Conservation (phyloP, 2,888 invertebrate genomes). For the Phymatocera aterrima region DNA sequence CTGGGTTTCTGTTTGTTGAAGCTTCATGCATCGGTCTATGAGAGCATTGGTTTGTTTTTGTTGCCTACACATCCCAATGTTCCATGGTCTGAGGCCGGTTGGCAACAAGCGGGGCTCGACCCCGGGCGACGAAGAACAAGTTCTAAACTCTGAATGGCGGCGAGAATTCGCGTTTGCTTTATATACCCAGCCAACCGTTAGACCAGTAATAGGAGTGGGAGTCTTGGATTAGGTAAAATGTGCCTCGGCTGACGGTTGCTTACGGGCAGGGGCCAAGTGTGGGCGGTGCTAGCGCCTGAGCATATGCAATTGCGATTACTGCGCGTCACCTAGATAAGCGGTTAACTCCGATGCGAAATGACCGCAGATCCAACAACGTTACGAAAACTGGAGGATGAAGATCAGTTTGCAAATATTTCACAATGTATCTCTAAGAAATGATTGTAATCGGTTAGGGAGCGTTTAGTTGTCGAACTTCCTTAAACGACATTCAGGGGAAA, state of each 20-base stretch:
- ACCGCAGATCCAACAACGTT: too few species aligned
- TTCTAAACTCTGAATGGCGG: background rate
- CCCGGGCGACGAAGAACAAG: background rate
- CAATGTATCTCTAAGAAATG: background rate
- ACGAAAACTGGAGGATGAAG: background rate
- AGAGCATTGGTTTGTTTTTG: too few species aligned
- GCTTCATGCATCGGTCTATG: background rate
- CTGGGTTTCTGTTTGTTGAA: background rate
- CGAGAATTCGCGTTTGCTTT: background rate
- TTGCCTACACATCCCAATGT: too few species aligned
- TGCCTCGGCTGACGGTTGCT: background rate
- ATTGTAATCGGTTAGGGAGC: background rate
- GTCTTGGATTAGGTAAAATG: background rate
- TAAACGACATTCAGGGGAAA: background rate
- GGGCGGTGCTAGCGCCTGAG: background rate
- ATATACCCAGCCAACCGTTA: background rate
- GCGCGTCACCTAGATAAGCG: constrained; percentile 15
- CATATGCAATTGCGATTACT: constrained; percentile 1
- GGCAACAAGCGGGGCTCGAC: too few species aligned
- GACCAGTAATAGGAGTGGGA: background rate
- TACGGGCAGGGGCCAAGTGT: constrained; percentile 9
- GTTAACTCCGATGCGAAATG: background rate
- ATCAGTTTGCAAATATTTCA: background rate
- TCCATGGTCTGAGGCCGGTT: too few species aligned
- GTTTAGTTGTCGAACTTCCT: background rate